Evolutionary conservation across 2,888 invertebrate species (phyloP).

Genomic region (Calephelis perditalis): DNA sequence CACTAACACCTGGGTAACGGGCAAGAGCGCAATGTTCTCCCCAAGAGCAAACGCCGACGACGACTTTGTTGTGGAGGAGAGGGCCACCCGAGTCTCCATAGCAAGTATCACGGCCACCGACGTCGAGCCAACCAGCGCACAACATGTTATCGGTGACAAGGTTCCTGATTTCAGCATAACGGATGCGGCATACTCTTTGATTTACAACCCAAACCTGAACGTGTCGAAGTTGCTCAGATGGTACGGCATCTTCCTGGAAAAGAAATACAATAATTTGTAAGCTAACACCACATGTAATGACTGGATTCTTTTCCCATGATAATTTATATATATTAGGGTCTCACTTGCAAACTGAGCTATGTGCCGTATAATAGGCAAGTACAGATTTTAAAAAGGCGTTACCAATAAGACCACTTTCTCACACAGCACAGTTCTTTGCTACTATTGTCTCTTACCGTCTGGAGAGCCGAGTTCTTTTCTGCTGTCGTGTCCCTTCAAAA

Average conservation of each 20-base stretch:
- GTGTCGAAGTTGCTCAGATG: slow-evolving; percentile 39
- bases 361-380: no score
- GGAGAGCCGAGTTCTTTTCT: no score
- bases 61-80: slow-evolving; percentile 44
- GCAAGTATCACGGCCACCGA: slow-evolving; percentile 57
- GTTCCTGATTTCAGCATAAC: slow-evolving; percentile 32
- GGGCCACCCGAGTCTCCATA: slow-evolving; percentile 55
- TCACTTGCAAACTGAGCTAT: no score
- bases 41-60: slow-evolving; percentile 39
- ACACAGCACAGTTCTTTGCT: no score
- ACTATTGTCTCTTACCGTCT: no score
- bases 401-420: no score
- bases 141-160: slow-evolving; percentile 46
- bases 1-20: slow-evolving; percentile 39
- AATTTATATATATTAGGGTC: no score
- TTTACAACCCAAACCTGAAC: slow-evolving; percentile 44
- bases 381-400: no score
- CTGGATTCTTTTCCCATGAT: not conserved
- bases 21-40: slow-evolving; percentile 38
- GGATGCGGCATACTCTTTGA: slow-evolving; percentile 35
- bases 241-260: no score
- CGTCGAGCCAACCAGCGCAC: slow-evolving; percentile 49
- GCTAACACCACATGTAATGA: not conserved
- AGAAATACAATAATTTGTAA: no score
- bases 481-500: no score